These are phyloP conservation scores for Eustalomyia histrio DNA, from an alignment of 2,888 invertebrate species.

Conservation along the genomic window DNA sequence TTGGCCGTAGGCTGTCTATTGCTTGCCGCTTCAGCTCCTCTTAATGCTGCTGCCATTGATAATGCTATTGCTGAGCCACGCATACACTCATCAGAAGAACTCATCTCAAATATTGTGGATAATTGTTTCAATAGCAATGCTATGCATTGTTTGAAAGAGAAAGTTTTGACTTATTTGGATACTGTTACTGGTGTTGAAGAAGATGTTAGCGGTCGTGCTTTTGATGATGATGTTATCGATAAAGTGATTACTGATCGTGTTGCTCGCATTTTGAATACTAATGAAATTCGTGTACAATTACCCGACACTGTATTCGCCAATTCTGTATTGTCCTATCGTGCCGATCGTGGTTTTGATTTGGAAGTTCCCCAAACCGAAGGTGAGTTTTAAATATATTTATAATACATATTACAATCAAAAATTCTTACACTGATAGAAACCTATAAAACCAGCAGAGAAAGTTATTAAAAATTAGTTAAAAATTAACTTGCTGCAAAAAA, in stretches of 20 bases:
- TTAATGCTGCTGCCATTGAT: slow-evolving; percentile 80
- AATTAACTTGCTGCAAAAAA: no score
- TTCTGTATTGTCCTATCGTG: slow-evolving; percentile 84
- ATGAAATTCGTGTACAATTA: slow-evolving; percentile 86
- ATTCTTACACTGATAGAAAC: no score
- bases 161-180: slow-evolving; percentile 88
- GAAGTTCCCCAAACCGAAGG: slow-evolving; percentile 81
- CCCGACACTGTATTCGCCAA: slow-evolving; percentile 86
- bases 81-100: slow-evolving; percentile 84
- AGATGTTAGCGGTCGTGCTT: slow-evolving; percentile 82
- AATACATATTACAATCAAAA: background rate
- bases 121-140: slow-evolving; percentile 86
- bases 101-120: slow-evolving; percentile 86
- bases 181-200: slow-evolving; percentile 83
- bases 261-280: slow-evolving; percentile 85
- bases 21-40: slow-evolving; percentile 80
- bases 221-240: slow-evolving; percentile 84
- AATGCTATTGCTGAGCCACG: slow-evolving; percentile 82
- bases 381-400: slow-evolving; percentile 64
- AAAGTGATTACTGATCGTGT: slow-evolving; percentile 87
- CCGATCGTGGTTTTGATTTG: slow-evolving; percentile 84
- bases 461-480: no score
- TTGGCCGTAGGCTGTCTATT: slow-evolving; percentile 81
- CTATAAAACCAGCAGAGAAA: no score
- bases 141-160: slow-evolving; percentile 88